Percentiles rank a stretch among this genome's conserved stretches.
phyloP scores from a whole-genome alignment of 2,888 invertebrate genomes.

The Chironomus tentans region DNA sequence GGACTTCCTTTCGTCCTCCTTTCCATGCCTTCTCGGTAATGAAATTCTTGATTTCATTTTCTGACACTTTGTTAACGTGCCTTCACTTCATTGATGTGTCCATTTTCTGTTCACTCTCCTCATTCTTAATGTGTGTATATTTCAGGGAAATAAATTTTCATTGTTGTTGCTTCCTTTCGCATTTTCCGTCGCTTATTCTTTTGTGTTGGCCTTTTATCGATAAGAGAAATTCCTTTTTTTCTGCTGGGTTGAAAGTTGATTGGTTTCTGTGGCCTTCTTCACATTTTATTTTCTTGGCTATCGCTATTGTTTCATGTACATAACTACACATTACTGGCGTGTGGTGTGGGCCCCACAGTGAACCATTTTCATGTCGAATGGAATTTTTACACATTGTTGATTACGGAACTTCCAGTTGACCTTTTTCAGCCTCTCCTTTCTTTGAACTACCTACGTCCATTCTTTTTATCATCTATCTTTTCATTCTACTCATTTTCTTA shows the following conservation, averaged over 20 bases:
- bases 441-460: no score
- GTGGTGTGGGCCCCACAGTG: not conserved
- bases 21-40: not conserved
- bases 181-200: not conserved
- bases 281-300: not conserved
- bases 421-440: not conserved
- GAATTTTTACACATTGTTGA: constrained; percentile 6
- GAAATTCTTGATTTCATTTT: constrained; percentile 10
- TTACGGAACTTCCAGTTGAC: constrained; percentile 2
- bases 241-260: not conserved
- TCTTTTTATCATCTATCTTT: not conserved
- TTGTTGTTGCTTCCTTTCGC: not conserved
- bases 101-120: not conserved
- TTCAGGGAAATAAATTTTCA: constrained; percentile 1
- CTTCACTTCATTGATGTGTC: constrained; percentile 7
- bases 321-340: not conserved
- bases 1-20: no score
- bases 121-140: not conserved
- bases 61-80: constrained; percentile 6
- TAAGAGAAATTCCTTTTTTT: not conserved
- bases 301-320: not conserved
- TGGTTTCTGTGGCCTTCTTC: not conserved
- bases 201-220: not conserved
- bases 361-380: not conserved
- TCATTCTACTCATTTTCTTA: no score